phyloP scores from a whole-genome alignment of 2,113 vertebrate genomes.

The Pantherophis guttatus region DNA sequence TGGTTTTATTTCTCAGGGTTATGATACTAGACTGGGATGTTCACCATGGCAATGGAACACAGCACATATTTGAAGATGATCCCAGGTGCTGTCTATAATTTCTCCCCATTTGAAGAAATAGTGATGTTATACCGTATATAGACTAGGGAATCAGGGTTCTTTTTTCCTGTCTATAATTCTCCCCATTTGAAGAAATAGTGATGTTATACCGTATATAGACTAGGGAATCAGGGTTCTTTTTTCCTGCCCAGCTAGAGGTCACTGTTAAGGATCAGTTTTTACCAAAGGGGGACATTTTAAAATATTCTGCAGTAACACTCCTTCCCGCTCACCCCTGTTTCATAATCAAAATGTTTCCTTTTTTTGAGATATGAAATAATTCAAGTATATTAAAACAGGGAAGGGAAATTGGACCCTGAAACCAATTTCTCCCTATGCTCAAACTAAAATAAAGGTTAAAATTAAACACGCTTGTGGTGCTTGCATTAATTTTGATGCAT shows the following conservation, averaged over 20 bases:
- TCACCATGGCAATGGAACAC: slow-evolving; percentile 91
- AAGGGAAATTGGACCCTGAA: neutral
- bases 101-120: neutral
- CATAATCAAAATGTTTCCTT: neutral
- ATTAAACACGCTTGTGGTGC: neutral
- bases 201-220: neutral
- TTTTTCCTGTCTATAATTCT: neutral
- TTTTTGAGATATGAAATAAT: neutral
- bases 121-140: neutral
- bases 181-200: neutral
- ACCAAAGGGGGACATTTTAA: neutral
- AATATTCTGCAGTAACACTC: neutral
- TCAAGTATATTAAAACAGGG: neutral
- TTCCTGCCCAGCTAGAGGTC: neutral
- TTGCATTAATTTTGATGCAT: neutral
- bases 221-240: neutral
- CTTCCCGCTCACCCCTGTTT: neutral
- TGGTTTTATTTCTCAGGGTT: slow-evolving; percentile 60
- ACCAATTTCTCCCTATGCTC: neutral
- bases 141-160: neutral
- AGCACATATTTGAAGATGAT: slow-evolving; percentile 87
- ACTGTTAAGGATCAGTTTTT: neutral
- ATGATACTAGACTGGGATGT: slow-evolving; percentile 90
- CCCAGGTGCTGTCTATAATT: slow-evolving; percentile 68
- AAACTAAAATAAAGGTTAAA: neutral